Conservation (phyloP, 64 coral and sea anemone species). For the Orbicella faveolata region DNA sequence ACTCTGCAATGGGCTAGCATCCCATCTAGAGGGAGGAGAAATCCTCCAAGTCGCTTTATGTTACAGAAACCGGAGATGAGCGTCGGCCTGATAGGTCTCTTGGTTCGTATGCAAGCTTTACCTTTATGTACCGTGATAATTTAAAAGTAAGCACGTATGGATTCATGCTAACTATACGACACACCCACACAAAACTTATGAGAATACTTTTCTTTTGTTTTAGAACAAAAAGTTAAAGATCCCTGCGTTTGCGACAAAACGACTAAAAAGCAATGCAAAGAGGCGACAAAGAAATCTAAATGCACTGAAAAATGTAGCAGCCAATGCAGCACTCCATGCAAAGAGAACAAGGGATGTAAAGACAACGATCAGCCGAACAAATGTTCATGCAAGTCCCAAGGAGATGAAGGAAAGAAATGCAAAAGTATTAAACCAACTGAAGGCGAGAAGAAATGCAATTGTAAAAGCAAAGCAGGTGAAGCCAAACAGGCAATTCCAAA, state of each 20-base stretch:
- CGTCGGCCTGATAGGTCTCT: too few relatives aligned
- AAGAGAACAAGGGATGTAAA: slow-evolving; percentile 16
- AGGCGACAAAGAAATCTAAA: slow-evolving; percentile 43
- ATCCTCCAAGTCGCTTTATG: too few relatives aligned
- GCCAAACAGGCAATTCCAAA: slow-evolving; percentile 49
- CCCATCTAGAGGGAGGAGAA: too few relatives aligned
- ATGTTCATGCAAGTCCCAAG: slow-evolving; percentile 24
- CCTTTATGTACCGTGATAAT: too few relatives aligned
- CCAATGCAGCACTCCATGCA: not conserved
- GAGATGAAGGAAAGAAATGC: slow-evolving; percentile 25
- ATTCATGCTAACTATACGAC: too few relatives aligned
- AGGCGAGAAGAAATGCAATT: slow-evolving; percentile 37
- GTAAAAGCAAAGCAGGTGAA: slow-evolving; percentile 31
- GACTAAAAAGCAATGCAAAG: not conserved
- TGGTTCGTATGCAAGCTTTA: too few relatives aligned
- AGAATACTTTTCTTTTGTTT: not conserved
- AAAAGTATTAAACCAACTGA: not conserved
- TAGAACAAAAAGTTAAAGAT: slow-evolving; percentile 34
- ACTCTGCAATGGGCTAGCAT: too few relatives aligned
- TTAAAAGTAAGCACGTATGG: too few relatives aligned
- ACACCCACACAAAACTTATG: not conserved
- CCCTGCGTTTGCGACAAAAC: slow-evolving; percentile 9
- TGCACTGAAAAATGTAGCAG: slow-evolving; percentile 30
- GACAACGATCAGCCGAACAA: slow-evolving; percentile 24
- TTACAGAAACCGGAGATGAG: too few relatives aligned